Evolutionary conservation across 2,888 invertebrate species (phyloP).

Genomic region (Eristalis intricaria): DNA sequence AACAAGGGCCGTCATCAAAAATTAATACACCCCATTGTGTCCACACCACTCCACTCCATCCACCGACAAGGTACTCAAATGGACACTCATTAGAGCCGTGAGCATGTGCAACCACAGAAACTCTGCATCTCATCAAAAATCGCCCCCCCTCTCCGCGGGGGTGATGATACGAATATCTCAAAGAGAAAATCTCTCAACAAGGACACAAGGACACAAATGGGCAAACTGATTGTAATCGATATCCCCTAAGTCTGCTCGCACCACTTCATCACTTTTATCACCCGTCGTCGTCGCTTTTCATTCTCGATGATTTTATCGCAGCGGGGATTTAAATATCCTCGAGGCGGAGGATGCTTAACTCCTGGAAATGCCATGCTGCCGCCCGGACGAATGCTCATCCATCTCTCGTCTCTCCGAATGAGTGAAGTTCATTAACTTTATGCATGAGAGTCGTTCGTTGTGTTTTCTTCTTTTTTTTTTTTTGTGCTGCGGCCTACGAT

Average conservation of each 20-base stretch:
- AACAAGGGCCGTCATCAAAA: slow-evolving; percentile 70
- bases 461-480: slow-evolving; percentile 10
- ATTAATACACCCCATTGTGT: slow-evolving; percentile 63
- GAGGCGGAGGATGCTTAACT: slow-evolving; percentile 25
- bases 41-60: slow-evolving; percentile 10
- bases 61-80: slow-evolving; percentile 27
- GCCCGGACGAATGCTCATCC: slow-evolving; percentile 18
- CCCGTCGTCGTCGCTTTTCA: slow-evolving; percentile 55
- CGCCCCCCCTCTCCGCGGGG: neutral
- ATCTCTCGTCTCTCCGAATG: slow-evolving; percentile 30
- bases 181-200: slow-evolving; percentile 56
- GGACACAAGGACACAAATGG: slow-evolving; percentile 59
- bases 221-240: slow-evolving; percentile 71
- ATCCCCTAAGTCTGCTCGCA: slow-evolving; percentile 58
- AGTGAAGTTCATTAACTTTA: slow-evolving; percentile 63
- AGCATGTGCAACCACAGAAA: slow-evolving; percentile 52
- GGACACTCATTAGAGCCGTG: slow-evolving; percentile 36
- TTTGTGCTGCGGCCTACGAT: neutral
- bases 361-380: neutral
- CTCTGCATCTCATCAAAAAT: slow-evolving; percentile 28
- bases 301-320: slow-evolving; percentile 51
- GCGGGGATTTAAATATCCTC: slow-evolving; percentile 63
- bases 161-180: slow-evolving; percentile 26
- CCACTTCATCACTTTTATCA: slow-evolving; percentile 70
- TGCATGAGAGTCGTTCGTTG: slow-evolving; percentile 21